phyloP scores from a whole-genome alignment of 2,113 vertebrate genomes.

The Tenebrosternarchus preto region DNA sequence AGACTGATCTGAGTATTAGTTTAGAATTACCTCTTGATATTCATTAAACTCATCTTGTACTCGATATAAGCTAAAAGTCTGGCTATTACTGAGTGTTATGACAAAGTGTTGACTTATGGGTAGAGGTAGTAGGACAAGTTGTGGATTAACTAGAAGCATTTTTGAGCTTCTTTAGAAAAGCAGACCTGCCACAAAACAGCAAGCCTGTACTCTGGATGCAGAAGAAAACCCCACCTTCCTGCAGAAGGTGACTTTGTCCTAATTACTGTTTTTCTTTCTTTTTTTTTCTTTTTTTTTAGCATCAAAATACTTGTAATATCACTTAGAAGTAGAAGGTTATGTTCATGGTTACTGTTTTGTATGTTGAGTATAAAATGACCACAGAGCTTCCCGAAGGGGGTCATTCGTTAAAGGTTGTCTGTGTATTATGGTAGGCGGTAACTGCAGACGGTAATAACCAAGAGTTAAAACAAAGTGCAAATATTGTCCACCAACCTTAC shows the following conservation, averaged over 20 bases:
- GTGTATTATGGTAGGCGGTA: not conserved
- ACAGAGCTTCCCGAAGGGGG: not conserved
- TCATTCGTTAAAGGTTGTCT: not conserved
- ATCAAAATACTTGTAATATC: constrained; percentile 40
- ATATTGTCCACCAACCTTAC: constrained; percentile 5
- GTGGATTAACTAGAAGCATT: not conserved
- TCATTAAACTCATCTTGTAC: constrained; percentile 29
- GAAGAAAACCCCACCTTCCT: not conserved
- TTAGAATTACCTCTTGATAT: constrained; percentile 43
- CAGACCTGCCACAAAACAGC: not conserved
- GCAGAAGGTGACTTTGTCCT: constrained; percentile 25
- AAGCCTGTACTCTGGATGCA: not conserved
- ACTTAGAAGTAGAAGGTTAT: constrained; percentile 49
- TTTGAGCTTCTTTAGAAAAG: not conserved
- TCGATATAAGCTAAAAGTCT: constrained; percentile 42
- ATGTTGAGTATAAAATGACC: constrained; percentile 8
- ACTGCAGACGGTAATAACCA: not conserved
- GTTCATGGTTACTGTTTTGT: constrained; percentile 55
- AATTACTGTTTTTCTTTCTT: not conserved
- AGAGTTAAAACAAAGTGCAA: not conserved
- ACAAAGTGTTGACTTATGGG: constrained; percentile 10
- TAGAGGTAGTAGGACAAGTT: not conserved
- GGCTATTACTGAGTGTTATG: constrained; percentile 23
- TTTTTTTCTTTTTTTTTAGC: too few species aligned
- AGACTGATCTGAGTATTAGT: constrained; percentile 26